Evolutionary conservation across 1,140 invertebrate species (phyloP).

Genomic region (Ostrea denselamellosa): DNA sequence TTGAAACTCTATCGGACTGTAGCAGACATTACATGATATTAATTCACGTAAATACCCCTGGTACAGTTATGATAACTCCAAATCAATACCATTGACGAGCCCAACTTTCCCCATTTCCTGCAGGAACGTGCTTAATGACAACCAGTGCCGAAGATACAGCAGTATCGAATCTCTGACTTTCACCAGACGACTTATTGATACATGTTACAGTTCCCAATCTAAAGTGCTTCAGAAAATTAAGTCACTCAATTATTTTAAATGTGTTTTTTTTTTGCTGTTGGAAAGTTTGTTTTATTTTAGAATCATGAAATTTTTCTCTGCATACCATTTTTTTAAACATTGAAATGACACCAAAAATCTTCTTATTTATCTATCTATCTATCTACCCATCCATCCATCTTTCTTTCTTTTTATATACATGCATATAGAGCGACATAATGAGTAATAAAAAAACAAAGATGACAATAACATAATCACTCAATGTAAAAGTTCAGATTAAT

Average conservation of each 20-base stretch:
- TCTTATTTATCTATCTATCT: too few species aligned
- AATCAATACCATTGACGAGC: conserved; percentile 13
- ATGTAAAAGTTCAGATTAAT: not conserved
- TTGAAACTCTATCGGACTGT: conserved; percentile 33
- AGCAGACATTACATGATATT: conserved; percentile 38
- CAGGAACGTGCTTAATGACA: conserved; percentile 1
- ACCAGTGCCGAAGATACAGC: not conserved
- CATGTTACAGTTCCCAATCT: not conserved
- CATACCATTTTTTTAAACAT: too few species aligned
- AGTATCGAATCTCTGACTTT: not conserved
- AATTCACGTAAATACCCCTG: conserved; percentile 18
- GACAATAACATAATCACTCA: too few species aligned
- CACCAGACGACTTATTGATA: not conserved
- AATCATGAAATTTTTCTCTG: not conserved
- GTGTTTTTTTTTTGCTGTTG: too few species aligned
- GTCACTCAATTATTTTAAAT: not conserved
- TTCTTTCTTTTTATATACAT: too few species aligned
- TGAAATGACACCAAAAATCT: too few species aligned
- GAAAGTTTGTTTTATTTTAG: not conserved
- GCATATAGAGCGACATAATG: too few species aligned
- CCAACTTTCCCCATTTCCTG: conserved; percentile 20
- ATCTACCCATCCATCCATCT: too few species aligned
- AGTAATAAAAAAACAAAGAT: too few species aligned
- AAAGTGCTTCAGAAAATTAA: not conserved
- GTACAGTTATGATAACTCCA: conserved; percentile 20